phyloP scores from a whole-genome alignment of 2,888 invertebrate genomes.

The Dromius quadrimaculatus region DNA sequence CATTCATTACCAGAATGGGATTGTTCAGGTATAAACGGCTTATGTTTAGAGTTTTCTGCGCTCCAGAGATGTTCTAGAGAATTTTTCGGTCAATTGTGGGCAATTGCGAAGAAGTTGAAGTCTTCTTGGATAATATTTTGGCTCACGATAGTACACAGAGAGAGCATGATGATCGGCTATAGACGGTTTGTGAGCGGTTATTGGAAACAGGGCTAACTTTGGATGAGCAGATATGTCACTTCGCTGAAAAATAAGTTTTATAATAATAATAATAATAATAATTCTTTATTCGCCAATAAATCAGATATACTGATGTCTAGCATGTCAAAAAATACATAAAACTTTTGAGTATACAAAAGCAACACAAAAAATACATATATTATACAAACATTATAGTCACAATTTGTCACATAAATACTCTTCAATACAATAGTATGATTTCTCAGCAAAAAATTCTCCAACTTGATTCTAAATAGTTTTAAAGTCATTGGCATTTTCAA shows the following conservation, averaged over 20 bases:
- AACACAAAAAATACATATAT: too few relatives aligned
- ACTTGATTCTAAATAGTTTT: too few relatives aligned
- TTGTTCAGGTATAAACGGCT: not conserved
- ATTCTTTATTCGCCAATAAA: too few relatives aligned
- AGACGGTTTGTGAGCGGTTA: slow-evolving; percentile 51
- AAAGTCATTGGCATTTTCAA: too few relatives aligned
- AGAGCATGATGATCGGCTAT: not conserved
- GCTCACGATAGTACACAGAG: not conserved
- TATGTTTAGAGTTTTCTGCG: not conserved
- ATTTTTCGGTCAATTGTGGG: not conserved
- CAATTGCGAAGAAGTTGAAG: not conserved
- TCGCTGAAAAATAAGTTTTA: not conserved
- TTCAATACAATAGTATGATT: too few relatives aligned
- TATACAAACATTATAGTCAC: too few relatives aligned
- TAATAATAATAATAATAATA: too few relatives aligned
- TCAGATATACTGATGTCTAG: too few relatives aligned
- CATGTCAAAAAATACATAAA: too few relatives aligned
- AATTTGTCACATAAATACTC: too few relatives aligned
- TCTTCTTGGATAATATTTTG: not conserved
- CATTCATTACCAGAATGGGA: not conserved
- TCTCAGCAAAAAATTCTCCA: too few relatives aligned
- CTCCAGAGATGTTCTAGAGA: not conserved
- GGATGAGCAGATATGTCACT: not conserved
- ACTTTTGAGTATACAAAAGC: too few relatives aligned
- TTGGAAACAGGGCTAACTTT: not conserved